Conservation (phyloP, 1,140 invertebrate species). For the Centruroides sculpturatus region DNA sequence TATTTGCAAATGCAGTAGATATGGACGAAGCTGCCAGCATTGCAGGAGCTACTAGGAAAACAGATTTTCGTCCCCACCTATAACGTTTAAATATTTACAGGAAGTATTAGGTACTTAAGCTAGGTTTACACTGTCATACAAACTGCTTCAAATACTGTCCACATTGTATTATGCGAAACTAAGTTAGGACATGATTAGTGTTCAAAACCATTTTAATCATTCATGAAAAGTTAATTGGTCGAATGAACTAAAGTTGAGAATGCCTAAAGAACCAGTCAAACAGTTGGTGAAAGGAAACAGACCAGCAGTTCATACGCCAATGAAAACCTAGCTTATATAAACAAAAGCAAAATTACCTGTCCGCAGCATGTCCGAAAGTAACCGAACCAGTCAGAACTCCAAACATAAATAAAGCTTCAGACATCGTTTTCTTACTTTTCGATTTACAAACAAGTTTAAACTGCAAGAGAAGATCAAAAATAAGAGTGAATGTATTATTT, state of each 20-base stretch:
- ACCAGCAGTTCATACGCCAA: too few species aligned
- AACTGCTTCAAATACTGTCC: neutral
- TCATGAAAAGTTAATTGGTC: too few species aligned
- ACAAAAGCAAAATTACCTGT: conserved; percentile 16
- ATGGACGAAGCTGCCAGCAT: conserved; percentile 17
- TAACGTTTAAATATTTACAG: neutral
- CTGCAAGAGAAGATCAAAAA: conserved; percentile 14
- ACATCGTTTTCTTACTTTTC: conserved; percentile 19
- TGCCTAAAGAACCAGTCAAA: too few species aligned
- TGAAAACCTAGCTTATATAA: too few species aligned
- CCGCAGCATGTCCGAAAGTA: conserved; percentile 23
- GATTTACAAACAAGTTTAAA: conserved; percentile 24
- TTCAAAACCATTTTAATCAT: too few species aligned
- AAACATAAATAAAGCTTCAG: conserved; percentile 24
- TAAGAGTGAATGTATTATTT: too few species aligned
- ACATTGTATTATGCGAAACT: too few species aligned
- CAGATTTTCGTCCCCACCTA: conserved; percentile 17
- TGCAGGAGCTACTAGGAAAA: conserved; percentile 15
- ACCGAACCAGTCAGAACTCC: conserved; percentile 26
- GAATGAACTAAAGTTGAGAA: too few species aligned
- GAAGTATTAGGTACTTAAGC: too few species aligned
- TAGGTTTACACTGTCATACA: neutral
- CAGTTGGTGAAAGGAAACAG: too few species aligned
- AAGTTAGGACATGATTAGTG: too few species aligned
- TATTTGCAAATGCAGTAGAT: conserved; percentile 19